Conservation (phyloP, 2,797 vertebrate genomes). For the Mastacembelus armatus region DNA sequence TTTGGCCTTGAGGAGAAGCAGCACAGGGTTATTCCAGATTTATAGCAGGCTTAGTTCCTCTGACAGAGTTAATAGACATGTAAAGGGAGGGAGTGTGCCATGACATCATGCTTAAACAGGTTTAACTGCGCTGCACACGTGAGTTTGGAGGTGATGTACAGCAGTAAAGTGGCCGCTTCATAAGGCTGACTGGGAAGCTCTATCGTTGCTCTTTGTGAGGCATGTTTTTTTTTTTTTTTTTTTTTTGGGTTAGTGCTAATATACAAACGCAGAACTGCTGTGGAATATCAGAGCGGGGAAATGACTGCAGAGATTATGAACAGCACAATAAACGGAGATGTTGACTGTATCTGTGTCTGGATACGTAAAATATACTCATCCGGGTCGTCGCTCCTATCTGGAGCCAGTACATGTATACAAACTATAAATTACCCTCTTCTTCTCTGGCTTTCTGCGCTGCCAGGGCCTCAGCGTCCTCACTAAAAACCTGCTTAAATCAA, state of each 20-base stretch:
- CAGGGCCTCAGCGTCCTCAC: conserved; percentile 74
- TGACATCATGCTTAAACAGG: conserved; percentile 43
- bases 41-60: conserved; percentile 70
- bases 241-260: neutral
- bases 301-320: conserved; percentile 58
- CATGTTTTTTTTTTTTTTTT: conserved; percentile 56
- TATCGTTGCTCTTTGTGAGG: conserved; percentile 68
- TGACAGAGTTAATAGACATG: conserved; percentile 70
- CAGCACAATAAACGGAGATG: conserved; percentile 85
- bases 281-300: conserved; percentile 21
- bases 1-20: conserved; percentile 52
- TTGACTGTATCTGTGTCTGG: conserved; percentile 76
- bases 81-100: conserved; percentile 22
- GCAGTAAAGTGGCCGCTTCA: neutral
- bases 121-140: conserved; percentile 24
- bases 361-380: conserved; percentile 85
- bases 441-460: conserved; percentile 65
- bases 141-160: neutral
- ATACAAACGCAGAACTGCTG: conserved; percentile 21
- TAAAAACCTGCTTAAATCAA: conserved; percentile 53
- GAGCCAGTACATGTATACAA: conserved; percentile 94
- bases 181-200: conserved; percentile 39
- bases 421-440: conserved; percentile 86
- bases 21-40: conserved; percentile 65
- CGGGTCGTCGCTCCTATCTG: conserved; percentile 87